Evolutionary conservation across 2,113 vertebrate species (phyloP), one percentile per base, ranked within the genome.

Genomic region (Anarrhichthys ocellatus): DNA sequence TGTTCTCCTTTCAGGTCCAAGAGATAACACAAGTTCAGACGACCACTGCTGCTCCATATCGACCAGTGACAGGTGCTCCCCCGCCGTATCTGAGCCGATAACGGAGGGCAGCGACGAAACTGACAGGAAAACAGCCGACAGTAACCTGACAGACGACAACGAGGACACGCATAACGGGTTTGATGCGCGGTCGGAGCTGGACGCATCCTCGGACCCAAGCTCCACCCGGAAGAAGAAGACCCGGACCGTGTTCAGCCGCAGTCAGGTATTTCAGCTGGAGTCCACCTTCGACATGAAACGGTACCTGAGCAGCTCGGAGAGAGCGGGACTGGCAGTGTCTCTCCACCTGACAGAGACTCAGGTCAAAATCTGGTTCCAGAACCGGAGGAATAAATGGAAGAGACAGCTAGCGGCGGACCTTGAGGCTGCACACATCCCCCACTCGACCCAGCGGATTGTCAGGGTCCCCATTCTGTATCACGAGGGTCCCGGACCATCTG

Each of bases 321-420:
- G 96, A 44, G 96, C 97, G 0, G 96, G 96, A 0, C 91, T 97
- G 69, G 96, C 97, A 0, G 95, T 95, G 22, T 95, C 96, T 0
- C 94, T 97, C 15, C 96, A 96, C 75, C 94, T 97, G 87, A 97
- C 97, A 5, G 97, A 97, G 95, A 97, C 97, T 0, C 97, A 97
- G 93, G 97, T 98, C 32, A 98, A 98, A 85, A 97, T 97, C 91
- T 98, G 97, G 96, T 97, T 97, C 87, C 97, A 98, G 91, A 97
- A 97, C 85, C 94, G 96, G 11, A 93, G 96, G 77, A 97, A 97
- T 89, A 97, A 97, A 75, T 97, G 97, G 97, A 99, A 99, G 90
- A 88, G 97, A 67, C 98, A 99, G 86, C 86, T 97, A 86, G 94
- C 96, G 3, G 97, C 97, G 0, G 97, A 98, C 65, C 88, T 98